phyloP scores from a whole-genome alignment of 2,888 invertebrate species.

The Calameuta filiformis region DNA sequence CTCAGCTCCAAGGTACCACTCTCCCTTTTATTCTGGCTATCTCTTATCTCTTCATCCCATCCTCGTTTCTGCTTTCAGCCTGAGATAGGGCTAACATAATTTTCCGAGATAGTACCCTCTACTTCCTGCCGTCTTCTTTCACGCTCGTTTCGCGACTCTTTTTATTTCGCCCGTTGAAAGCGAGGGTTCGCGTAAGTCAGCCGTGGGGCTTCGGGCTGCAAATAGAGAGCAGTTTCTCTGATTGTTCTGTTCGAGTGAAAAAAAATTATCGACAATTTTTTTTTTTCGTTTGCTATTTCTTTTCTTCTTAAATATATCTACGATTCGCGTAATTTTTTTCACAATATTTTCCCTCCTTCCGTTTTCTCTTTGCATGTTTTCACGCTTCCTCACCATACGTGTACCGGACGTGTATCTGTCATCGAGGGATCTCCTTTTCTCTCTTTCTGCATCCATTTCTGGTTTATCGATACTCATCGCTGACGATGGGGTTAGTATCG shows the following conservation, averaged over 20 bases:
- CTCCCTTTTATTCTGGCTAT: slow-evolving; percentile 51
- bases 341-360: slow-evolving; percentile 8
- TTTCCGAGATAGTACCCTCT: slow-evolving; percentile 54
- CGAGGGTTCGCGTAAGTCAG: slow-evolving; percentile 46
- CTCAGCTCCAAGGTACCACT: slow-evolving; percentile 42
- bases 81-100: slow-evolving; percentile 60
- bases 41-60: slow-evolving; percentile 49
- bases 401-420: not conserved
- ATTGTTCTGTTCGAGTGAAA: not conserved
- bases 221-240: not conserved
- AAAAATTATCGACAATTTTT: not conserved
- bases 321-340: slow-evolving; percentile 9
- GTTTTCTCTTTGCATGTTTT: slow-evolving; percentile 7
- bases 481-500: not conserved
- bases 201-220: slow-evolving; percentile 22
- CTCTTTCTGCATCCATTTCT: not conserved
- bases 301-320: slow-evolving; percentile 21
- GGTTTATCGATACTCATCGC: not conserved
- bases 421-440: not conserved
- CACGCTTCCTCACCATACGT: not conserved
- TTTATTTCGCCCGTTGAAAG: slow-evolving; percentile 43
- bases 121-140: slow-evolving; percentile 19
- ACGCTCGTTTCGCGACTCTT: slow-evolving; percentile 24
- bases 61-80: slow-evolving; percentile 51
- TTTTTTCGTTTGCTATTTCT: not conserved